A percentile compares a stretch with the other conserved stretches of the same genome.
phyloP scores from a whole-genome alignment of 1,140 invertebrate species.

The Drosophila tani region DNA sequence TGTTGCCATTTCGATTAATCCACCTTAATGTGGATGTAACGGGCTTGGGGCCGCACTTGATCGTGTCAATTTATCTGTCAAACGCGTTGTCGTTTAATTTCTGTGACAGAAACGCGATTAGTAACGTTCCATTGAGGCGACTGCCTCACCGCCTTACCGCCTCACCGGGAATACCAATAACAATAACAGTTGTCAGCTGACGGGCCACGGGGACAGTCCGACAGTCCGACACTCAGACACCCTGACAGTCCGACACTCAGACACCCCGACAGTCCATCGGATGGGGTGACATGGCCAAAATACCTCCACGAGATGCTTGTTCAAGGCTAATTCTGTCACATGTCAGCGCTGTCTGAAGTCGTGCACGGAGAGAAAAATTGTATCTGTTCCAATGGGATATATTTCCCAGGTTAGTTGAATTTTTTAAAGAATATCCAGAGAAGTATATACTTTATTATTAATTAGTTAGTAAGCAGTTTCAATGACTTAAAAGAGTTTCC shows the following conservation, averaged over 20 bases:
- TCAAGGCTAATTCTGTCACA: constrained; percentile 83
- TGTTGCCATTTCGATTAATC: constrained; percentile 75
- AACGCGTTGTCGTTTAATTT: constrained; percentile 70
- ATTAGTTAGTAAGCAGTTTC: too few species aligned
- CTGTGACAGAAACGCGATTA: constrained; percentile 81
- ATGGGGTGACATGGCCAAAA: constrained; percentile 33
- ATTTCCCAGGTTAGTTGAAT: too few species aligned
- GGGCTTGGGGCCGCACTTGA: constrained; percentile 62
- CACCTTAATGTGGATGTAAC: constrained; percentile 63
- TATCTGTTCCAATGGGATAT: too few species aligned
- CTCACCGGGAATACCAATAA: constrained; percentile 19
- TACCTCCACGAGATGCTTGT: constrained; percentile 29
- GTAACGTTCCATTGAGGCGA: constrained; percentile 58
- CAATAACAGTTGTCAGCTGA: constrained; percentile 35
- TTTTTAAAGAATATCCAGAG: too few species aligned
- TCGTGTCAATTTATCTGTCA: constrained; percentile 80
- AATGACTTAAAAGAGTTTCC: too few species aligned
- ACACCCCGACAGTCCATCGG: background rate
- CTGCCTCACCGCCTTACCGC: constrained; percentile 24
- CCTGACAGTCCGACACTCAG: too few species aligned
- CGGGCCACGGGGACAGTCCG: background rate
- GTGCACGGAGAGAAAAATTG: background rate
- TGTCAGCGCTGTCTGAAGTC: constrained; percentile 76
- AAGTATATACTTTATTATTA: too few species aligned
- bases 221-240: too few species aligned